Conservation (phyloP, 2,113 vertebrate genomes). For the Thalassoma bifasciatum region DNA sequence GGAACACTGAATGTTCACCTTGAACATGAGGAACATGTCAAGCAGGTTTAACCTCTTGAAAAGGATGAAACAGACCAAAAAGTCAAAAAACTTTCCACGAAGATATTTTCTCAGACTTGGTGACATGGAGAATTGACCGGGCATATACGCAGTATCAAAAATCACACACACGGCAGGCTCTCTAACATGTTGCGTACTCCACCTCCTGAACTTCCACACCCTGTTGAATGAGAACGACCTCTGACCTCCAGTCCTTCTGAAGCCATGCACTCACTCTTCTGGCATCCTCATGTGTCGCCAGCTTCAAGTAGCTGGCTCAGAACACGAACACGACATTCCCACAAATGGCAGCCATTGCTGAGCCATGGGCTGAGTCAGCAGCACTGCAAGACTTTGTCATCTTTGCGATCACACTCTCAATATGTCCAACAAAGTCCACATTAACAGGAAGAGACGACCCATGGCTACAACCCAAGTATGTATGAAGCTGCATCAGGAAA, state of each 20-base stretch:
- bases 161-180: conserved; percentile 17
- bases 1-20: too few relatives aligned
- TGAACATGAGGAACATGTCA: neutral
- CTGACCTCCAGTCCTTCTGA: conserved; percentile 31
- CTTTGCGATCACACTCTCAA: neutral
- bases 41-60: too few relatives aligned
- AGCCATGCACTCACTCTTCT: conserved; percentile 25
- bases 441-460: conserved; percentile 2
- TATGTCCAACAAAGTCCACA: neutral
- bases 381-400: neutral
- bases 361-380: conserved; percentile 18
- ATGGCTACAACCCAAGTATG: neutral
- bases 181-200: neutral
- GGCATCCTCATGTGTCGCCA: conserved; percentile 46
- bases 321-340: conserved; percentile 3
- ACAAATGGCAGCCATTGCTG: neutral
- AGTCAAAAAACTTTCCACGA: too few relatives aligned
- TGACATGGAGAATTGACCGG: neutral
- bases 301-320: neutral
- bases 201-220: neutral
- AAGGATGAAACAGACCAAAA: too few relatives aligned
- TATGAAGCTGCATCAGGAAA: neutral
- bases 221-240: conserved; percentile 28
- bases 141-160: conserved; percentile 11
- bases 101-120: too few relatives aligned